A percentile compares a stretch with the other conserved stretches of the same genome.
phyloP scores from a whole-genome alignment of 1,140 invertebrate species.

The Thrips palmi region DNA sequence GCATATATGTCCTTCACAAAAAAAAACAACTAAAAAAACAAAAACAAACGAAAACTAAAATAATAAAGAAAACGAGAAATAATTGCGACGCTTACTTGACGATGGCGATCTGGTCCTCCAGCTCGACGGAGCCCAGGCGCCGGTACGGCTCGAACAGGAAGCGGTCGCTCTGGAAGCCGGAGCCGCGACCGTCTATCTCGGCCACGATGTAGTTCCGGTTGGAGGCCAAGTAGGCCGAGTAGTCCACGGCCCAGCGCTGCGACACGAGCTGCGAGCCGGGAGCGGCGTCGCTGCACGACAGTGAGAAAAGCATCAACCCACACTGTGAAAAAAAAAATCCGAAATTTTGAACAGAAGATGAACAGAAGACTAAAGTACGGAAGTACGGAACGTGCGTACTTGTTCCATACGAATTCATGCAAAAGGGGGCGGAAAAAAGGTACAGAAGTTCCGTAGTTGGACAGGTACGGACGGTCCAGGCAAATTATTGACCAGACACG shows the following conservation, averaged over 20 bases:
- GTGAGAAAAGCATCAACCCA: no score
- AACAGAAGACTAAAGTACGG: not conserved
- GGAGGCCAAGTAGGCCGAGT: slow-evolving; percentile 68
- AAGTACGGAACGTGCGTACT: no score
- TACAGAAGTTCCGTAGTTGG: no score
- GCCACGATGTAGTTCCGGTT: slow-evolving; percentile 71
- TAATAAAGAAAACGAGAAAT: not conserved
- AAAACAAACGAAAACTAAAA: no score
- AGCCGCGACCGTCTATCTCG: slow-evolving; percentile 73
- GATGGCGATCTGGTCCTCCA: slow-evolving; percentile 82
- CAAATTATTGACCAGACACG: no score
- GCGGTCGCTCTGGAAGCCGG: slow-evolving; percentile 62
- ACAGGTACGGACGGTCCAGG: no score
- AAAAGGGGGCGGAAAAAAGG: not conserved
- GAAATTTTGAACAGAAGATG: not conserved
- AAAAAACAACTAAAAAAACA: not conserved
- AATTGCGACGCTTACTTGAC: slow-evolving; percentile 73
- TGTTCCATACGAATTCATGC: no score
- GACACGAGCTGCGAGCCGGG: slow-evolving; percentile 77
- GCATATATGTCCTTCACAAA: no score
- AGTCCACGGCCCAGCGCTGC: slow-evolving; percentile 67
- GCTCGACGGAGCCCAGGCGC: slow-evolving; percentile 63
- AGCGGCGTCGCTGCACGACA: slow-evolving; percentile 53
- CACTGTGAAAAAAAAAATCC: slow-evolving; percentile 7
- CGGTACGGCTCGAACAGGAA: slow-evolving; percentile 64